These are phyloP conservation scores for Sorex maritimensis DNA, from an alignment of 2,797 vertebrate species.

Conservation along the genomic window DNA sequence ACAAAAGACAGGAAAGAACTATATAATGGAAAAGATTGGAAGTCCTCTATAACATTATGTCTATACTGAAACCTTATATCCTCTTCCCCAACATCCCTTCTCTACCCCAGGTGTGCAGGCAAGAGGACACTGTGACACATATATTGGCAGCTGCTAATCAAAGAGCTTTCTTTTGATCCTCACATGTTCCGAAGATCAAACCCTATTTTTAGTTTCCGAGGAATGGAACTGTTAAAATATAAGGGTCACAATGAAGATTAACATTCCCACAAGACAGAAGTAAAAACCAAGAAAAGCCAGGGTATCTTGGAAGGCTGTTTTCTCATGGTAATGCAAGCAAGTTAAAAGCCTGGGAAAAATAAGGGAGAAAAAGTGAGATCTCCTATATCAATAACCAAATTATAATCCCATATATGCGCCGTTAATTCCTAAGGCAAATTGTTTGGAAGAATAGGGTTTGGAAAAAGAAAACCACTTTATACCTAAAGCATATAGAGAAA, in stretches of 20 bases:
- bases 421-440: conserved; percentile 44
- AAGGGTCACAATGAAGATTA: conserved; percentile 84
- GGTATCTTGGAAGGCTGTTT: conserved; percentile 62
- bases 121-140: conserved; percentile 54
- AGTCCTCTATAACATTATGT: conserved; percentile 38
- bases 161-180: conserved; percentile 78
- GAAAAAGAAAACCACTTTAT: background rate
- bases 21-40: conserved; percentile 50
- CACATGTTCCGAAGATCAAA: conserved; percentile 80
- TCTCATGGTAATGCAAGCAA: conserved; percentile 24
- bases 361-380: too few species aligned
- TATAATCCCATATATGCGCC: background rate
- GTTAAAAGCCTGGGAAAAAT: conserved; percentile 34
- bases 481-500: conserved; percentile 11
- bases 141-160: conserved; percentile 83
- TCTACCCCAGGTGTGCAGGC: background rate
- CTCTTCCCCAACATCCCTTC: background rate
- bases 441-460: conserved; percentile 10
- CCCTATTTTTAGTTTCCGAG: conserved; percentile 83
- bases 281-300: conserved; percentile 62
- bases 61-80: background rate
- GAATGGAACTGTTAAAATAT: conserved; percentile 74
- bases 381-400: conserved; percentile 15
- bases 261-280: conserved; percentile 73
- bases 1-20: conserved; percentile 62